Base-by-base conservation (phyloP, 1,140 invertebrate species). In the Solenopsis invicta region DNA sequence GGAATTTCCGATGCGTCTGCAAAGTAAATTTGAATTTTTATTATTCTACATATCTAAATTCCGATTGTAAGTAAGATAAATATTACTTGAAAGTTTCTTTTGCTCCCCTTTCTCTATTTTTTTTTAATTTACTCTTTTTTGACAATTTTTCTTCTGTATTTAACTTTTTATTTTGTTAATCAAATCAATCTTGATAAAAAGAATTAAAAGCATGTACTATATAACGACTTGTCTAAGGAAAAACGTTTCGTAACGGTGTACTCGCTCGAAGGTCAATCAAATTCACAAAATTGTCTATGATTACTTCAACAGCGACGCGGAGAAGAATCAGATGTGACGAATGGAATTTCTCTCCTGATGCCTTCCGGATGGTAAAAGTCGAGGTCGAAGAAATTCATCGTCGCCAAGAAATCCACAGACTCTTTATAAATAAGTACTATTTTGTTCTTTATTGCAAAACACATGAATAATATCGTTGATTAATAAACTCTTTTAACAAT, bases 361-460 rank as follows among this genome's bases (percentile, higher is more conserved):
- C 21, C 13, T 74, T 72, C 80, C 67, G 67, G 54, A 61, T 84
- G n/a, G n/a, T 61, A 84, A 37, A 84, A 61, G 69, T 84, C 69
- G 41, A 74, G 69, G 69, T 62, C 37, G n/a, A 62, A 62, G 80
- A 75, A 74, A 84, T 74, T 59, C 24, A 59, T 72, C 12, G 64
- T 56, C 18, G 16, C 24, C 41, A 10, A 29, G 80, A 61, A 50
- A 74, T 74, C 41, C 13, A 41, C 9, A 13, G 48, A 13, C 18
- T 71, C 59, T 34, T 54, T 72, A 4, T 34, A 81, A 69, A 71
- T 72, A 34, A 50, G 13, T 54, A 9, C 48, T 61, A 16, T 29
- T 59, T 81, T 56, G 12, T 48, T 61, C 61, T n/a, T 24, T 24
- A 37, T 54, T 69, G 18, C 8, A 29, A 82, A 21, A 45, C 18